Evolutionary conservation across 1,140 invertebrate genomes (phyloP), one percentile per base, ranked within the genome.

Genomic region (Araneus ventricosus): DNA sequence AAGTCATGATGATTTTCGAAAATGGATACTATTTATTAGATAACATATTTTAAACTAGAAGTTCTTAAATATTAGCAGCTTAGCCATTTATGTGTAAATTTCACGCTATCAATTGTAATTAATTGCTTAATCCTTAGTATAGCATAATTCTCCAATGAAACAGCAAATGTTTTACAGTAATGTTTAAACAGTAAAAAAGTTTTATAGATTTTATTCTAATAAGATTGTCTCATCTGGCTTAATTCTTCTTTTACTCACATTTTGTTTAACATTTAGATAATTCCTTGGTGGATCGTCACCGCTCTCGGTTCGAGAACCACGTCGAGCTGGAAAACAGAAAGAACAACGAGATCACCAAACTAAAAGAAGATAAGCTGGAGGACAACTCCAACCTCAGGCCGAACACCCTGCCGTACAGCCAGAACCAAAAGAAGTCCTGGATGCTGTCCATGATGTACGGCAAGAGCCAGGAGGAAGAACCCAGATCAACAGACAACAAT

Each of bases 401-500:
- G 17, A 52, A 41, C 82, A 41, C 41, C 1, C 24, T 84, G 39
- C 82, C 45, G 8, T 45, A 45, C 45, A 84, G 24, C 41, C n/a
- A 67, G 8, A 94, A 95, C 70, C 95, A 95, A 89, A 97, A 97
- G 95, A 96, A 97, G 94, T 96, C 97, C 1, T 97, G 97, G 97
- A 95, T 96, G 94, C 94, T 96, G 79, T 96, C 96, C 52, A 96
- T 96, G 95, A 96, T 96, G 94, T 96, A 96, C 88, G 92, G 39
- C 24, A 45, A 52, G 41, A 52, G 39, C 17, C 93, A 93, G 45
- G 82, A 93, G 0, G 82, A 90, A 80, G 82, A 93, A 7, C 34
- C 30, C 24, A 93, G 85, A 70, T 67, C 87, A 41, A n/a, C 84
- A 4, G 37, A 59, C 22, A 82, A 37, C 24, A 85, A 59, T 37